Conservation (phyloP, 2,113 vertebrate species). For the Dromiciops gliroides region DNA sequence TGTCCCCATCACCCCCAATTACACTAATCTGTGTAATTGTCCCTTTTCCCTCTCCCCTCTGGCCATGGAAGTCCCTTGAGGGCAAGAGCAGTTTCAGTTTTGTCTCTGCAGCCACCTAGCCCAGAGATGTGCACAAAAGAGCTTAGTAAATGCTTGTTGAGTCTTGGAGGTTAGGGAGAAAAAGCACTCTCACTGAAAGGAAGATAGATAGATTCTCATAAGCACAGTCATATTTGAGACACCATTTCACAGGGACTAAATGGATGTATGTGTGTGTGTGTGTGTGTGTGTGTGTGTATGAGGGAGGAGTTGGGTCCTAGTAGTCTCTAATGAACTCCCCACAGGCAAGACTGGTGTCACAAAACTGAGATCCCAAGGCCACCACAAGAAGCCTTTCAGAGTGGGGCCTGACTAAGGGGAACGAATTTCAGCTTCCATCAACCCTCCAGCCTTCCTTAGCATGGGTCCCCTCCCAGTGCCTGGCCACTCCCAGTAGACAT, state of each 20-base stretch:
- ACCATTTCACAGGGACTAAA: background rate
- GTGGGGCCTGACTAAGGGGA: background rate
- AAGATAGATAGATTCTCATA: background rate
- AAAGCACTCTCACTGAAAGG: background rate
- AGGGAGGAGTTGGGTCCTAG: background rate
- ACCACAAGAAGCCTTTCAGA: background rate
- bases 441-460: conserved; percentile 12
- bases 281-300: too few relatives aligned
- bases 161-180: background rate
- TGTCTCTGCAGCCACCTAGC: background rate
- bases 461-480: conserved; percentile 31
- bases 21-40: background rate
- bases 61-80: background rate
- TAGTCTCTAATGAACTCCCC: background rate
- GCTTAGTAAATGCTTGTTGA: background rate
- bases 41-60: background rate
- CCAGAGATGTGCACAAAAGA: background rate
- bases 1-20: background rate
- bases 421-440: conserved; percentile 38
- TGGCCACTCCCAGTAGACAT: conserved; percentile 58
- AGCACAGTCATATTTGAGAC: background rate
- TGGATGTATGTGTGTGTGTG: too few relatives aligned
- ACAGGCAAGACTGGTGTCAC: background rate
- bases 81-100: background rate
- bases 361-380: background rate